These are phyloP conservation scores for Andrena fulva DNA, from an alignment of 2,888 invertebrate genomes.

Conservation along the genomic window DNA sequence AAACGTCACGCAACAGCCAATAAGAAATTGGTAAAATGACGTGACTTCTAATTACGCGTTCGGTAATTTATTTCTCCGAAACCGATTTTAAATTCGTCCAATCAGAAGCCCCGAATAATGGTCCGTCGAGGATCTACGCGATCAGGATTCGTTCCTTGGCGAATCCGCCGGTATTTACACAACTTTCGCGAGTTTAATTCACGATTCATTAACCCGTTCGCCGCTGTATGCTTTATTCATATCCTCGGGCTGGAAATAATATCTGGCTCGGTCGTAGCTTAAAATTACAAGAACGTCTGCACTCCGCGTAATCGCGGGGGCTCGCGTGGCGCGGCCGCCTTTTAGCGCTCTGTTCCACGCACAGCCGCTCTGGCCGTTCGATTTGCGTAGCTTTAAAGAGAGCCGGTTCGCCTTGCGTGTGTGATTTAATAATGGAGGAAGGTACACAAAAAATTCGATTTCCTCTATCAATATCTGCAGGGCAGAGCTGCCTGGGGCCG, in stretches of 20 bases:
- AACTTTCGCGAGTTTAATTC: neutral
- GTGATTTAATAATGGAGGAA: slow-evolving; percentile 57
- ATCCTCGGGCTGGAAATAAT: slow-evolving; percentile 6
- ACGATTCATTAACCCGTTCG: slow-evolving; percentile 12
- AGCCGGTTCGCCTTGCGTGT: slow-evolving; percentile 31
- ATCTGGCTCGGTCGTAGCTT: neutral
- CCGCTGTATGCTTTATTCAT: neutral
- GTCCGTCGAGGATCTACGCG: neutral
- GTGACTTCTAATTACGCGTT: too few species aligned
- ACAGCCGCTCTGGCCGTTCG: neutral
- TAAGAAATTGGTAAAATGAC: too few species aligned
- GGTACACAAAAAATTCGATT: slow-evolving; percentile 55
- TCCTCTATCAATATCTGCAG: slow-evolving; percentile 52
- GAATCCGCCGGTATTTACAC: neutral
- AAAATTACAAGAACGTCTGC: slow-evolving; percentile 16
- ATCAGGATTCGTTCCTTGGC: neutral
- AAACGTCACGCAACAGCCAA: too few species aligned
- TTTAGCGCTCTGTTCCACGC: neutral
- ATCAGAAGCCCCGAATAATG: neutral
- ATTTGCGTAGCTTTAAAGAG: slow-evolving; percentile 48
- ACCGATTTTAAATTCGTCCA: too few species aligned
- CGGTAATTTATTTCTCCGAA: too few species aligned
- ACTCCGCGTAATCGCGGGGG: neutral
- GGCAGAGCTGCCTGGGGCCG: neutral
- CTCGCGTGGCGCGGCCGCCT: neutral